phyloP scores from a whole-genome alignment of 64 coral and sea anemone species.

The Actinia equina region DNA sequence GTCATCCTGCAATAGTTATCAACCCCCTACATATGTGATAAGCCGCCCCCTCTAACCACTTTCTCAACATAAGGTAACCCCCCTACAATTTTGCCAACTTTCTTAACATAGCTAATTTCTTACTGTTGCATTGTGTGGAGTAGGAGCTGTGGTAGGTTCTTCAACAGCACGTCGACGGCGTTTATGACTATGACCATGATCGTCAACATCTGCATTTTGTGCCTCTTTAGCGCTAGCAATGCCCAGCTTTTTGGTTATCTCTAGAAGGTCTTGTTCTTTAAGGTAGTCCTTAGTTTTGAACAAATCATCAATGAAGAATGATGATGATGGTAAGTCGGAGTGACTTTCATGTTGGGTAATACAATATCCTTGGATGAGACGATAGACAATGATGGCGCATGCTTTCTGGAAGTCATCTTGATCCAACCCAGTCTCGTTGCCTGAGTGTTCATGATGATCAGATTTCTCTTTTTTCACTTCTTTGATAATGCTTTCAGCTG shows the following conservation, averaged over 20 bases:
- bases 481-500: slow-evolving; percentile 40
- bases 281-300: slow-evolving; percentile 45
- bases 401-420: slow-evolving; percentile 74
- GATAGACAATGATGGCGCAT: slow-evolving; percentile 66
- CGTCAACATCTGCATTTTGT: not conserved
- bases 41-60: too few species aligned
- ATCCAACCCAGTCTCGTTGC: slow-evolving; percentile 28
- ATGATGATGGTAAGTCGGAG: slow-evolving; percentile 28
- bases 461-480: slow-evolving; percentile 14
- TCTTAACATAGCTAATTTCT: not conserved
- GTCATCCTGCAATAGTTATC: too few species aligned
- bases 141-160: not conserved
- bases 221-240: slow-evolving; percentile 39
- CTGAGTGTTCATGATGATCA: not conserved
- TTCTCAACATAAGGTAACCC: too few species aligned
- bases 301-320: slow-evolving; percentile 69
- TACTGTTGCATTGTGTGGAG: slow-evolving; percentile 31
- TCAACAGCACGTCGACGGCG: slow-evolving; percentile 17
- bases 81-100: too few species aligned
- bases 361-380: slow-evolving; percentile 68
- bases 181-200: slow-evolving; percentile 46
- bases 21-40: too few species aligned
- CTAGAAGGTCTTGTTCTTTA: slow-evolving; percentile 36
- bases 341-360: slow-evolving; percentile 46
- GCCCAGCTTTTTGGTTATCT: slow-evolving; percentile 41